phyloP scores from a whole-genome alignment of 2,888 invertebrate species.

The Caenorhabditis sp. region DNA sequence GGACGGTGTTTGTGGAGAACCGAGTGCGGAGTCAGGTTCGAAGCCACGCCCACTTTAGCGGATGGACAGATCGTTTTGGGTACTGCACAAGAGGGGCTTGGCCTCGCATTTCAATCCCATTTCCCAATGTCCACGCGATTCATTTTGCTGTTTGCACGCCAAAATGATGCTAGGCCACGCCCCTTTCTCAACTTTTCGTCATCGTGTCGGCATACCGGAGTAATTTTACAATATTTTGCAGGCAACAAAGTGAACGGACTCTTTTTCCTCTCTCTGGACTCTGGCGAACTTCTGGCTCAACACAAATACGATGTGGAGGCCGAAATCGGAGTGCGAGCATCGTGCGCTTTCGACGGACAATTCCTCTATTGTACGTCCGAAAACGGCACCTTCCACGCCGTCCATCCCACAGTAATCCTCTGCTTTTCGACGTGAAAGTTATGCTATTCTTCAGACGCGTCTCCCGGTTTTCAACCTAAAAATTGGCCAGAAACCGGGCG shows the following conservation, averaged over 20 bases:
- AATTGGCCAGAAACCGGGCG: slow-evolving; percentile 13
- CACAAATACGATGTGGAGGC: background rate
- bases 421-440: too few relatives aligned
- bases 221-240: slow-evolving; percentile 2
- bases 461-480: background rate
- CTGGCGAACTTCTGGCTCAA: background rate
- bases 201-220: too few relatives aligned
- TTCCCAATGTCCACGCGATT: too few relatives aligned
- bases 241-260: slow-evolving; percentile 13
- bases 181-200: too few relatives aligned
- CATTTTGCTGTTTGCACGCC: too few relatives aligned
- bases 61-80: slow-evolving; percentile 34
- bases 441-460: background rate
- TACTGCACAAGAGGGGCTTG: too few relatives aligned
- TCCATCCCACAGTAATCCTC: slow-evolving; percentile 6
- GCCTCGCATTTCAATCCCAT: too few relatives aligned
- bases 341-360: slow-evolving; percentile 7
- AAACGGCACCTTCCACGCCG: slow-evolving; percentile 20
- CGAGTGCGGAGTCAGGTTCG: slow-evolving; percentile 29
- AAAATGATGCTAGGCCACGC: too few relatives aligned
- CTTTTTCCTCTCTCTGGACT: slow-evolving; percentile 1
- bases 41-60: slow-evolving; percentile 31
- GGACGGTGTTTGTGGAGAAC: slow-evolving; percentile 17
- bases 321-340: background rate
- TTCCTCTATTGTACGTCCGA: slow-evolving; percentile 24